A percentile compares a stretch with the other conserved stretches of the same genome.
These are phyloP conservation scores for Tribolium madens DNA, from an alignment of 1,140 invertebrate genomes.

Conservation along the genomic window DNA sequence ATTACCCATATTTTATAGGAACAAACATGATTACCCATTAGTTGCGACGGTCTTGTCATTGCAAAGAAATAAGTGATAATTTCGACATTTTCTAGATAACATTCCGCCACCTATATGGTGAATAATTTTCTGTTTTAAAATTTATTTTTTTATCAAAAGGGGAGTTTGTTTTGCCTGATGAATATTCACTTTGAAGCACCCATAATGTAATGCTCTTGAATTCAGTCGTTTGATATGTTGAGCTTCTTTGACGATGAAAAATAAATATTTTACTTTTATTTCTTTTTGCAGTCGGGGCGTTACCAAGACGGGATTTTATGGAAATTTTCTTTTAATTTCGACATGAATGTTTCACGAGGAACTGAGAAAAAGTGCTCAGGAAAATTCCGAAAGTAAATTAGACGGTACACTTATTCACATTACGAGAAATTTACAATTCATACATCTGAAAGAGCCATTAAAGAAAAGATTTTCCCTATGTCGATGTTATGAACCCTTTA, in stretches of 20 bases:
- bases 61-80: no score
- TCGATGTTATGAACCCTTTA: constrained; percentile 1
- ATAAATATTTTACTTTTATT: constrained; percentile 47
- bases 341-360: constrained; percentile 35
- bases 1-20: background rate
- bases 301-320: constrained; percentile 44
- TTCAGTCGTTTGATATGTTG: constrained; percentile 43
- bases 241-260: constrained; percentile 44
- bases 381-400: constrained; percentile 20
- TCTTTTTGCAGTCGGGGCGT: constrained; percentile 38
- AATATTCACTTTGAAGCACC: constrained; percentile 44
- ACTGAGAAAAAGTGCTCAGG: constrained; percentile 1
- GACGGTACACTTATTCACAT: constrained; percentile 10
- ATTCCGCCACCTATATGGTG: background rate
- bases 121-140: constrained; percentile 38
- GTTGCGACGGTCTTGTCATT: background rate
- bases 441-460: background rate
- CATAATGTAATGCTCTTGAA: constrained; percentile 38
- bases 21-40: background rate
- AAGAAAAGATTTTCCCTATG: background rate
- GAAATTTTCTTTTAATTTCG: constrained; percentile 44
- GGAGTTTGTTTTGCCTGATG: constrained; percentile 43
- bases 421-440: constrained; percentile 20
- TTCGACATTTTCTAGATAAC: background rate
- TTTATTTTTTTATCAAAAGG: constrained; percentile 44